Evolutionary conservation across 1,140 invertebrate genomes (phyloP).

Genomic region (Ceratoteleas bidentatus): DNA sequence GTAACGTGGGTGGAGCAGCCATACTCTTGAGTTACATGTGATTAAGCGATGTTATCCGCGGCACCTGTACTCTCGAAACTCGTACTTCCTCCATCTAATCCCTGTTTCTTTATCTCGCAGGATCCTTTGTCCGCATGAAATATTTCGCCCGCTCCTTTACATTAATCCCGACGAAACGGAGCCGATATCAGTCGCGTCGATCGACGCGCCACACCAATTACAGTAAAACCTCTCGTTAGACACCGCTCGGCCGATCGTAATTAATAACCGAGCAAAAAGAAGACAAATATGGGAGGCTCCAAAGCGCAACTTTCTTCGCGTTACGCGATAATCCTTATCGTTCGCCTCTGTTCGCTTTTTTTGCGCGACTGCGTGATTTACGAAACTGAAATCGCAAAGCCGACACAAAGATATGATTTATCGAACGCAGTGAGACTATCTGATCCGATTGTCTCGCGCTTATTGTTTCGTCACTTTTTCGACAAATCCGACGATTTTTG

Average conservation of each 20-base stretch:
- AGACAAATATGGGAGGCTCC: slow-evolving; percentile 29
- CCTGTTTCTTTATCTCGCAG: slow-evolving; percentile 59
- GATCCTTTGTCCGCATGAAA: slow-evolving; percentile 61
- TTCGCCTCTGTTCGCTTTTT: not conserved
- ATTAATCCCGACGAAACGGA: slow-evolving; percentile 41
- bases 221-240: slow-evolving; percentile 17
- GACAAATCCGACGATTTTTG: too few species aligned
- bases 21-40: slow-evolving; percentile 76
- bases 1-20: slow-evolving; percentile 76
- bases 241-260: not conserved
- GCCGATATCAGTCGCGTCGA: slow-evolving; percentile 29
- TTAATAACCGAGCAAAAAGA: slow-evolving; percentile 8
- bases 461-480: too few species aligned
- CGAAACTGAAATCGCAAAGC: too few species aligned
- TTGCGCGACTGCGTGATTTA: too few species aligned
- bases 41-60: slow-evolving; percentile 79
- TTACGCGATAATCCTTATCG: slow-evolving; percentile 14
- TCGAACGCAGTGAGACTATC: too few species aligned
- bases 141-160: slow-evolving; percentile 40
- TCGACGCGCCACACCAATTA: slow-evolving; percentile 30
- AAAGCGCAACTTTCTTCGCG: slow-evolving; percentile 26
- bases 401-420: too few species aligned
- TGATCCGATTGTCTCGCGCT: too few species aligned
- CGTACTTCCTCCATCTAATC: slow-evolving; percentile 68
- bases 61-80: slow-evolving; percentile 75